Percentiles rank a stretch among this genome's conserved stretches.
phyloP scores from a whole-genome alignment of 2,113 vertebrate species.

The Pongo abelii region DNA sequence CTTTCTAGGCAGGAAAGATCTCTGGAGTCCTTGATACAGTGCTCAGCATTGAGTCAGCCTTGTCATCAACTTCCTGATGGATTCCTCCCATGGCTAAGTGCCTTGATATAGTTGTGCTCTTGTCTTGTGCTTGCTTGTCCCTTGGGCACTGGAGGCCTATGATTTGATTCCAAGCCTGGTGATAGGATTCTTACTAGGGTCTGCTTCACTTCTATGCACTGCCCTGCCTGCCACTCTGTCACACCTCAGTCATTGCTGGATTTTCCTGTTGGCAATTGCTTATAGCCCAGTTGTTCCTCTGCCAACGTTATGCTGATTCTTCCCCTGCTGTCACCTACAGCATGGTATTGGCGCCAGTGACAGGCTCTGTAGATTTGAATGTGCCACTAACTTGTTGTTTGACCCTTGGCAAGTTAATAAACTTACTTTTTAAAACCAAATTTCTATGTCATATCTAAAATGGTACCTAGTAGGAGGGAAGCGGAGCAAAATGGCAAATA shows the following conservation, averaged over 20 bases:
- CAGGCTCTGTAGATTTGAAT: slow-evolving; percentile 22
- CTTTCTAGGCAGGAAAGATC: neutral
- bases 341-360: neutral
- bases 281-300: neutral
- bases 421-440: neutral
- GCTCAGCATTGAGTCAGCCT: neutral
- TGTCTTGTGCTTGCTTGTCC: neutral
- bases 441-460: slow-evolving; percentile 31
- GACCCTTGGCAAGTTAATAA: neutral
- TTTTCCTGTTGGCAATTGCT: neutral
- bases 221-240: neutral
- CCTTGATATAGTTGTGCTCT: neutral
- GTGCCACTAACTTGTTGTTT: neutral
- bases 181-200: neutral
- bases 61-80: neutral
- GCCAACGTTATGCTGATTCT: neutral
- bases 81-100: neutral
- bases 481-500: too few relatives aligned
- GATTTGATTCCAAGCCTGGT: neutral
- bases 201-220: neutral
- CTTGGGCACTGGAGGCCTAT: neutral
- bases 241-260: neutral
- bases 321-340: neutral
- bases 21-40: neutral
- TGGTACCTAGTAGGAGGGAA: neutral